These are phyloP conservation scores for Liparis tanakae DNA, from an alignment of 2,797 vertebrate genomes.

Conservation along the genomic window DNA sequence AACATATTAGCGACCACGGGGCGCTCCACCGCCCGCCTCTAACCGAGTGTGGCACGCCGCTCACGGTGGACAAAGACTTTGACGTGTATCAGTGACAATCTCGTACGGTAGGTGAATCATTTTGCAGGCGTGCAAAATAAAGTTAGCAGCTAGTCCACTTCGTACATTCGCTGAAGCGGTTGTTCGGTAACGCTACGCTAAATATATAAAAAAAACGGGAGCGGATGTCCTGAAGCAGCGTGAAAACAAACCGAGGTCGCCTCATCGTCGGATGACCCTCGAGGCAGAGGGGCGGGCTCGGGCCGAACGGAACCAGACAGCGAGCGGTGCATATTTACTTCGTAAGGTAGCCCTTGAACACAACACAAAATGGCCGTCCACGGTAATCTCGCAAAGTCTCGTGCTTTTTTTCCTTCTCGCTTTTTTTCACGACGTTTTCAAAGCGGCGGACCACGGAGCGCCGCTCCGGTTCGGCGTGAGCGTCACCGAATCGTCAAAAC, in stretches of 20 bases:
- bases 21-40: conserved; percentile 18
- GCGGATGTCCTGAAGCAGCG: conserved; percentile 58
- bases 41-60: conserved; percentile 25
- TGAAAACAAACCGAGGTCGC: conserved; percentile 34
- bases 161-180: conserved; percentile 71
- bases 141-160: conserved; percentile 77
- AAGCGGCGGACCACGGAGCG: conserved; percentile 4
- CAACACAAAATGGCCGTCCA: conserved; percentile 27
- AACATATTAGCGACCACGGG: conserved; percentile 25
- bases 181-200: conserved; percentile 35
- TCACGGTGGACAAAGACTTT: conserved; percentile 24
- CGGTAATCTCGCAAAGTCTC: not conserved
- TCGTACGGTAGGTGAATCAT: conserved; percentile 52
- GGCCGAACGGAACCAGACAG: conserved; percentile 40
- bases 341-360: conserved; percentile 75
- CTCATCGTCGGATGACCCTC: conserved; percentile 17
- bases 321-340: conserved; percentile 68
- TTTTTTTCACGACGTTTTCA: conserved; percentile 9
- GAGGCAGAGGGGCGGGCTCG: not conserved
- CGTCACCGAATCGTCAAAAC: not conserved
- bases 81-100: conserved; percentile 57
- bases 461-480: conserved; percentile 12
- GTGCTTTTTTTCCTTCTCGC: not conserved
- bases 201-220: conserved; percentile 58
- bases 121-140: conserved; percentile 76